A percentile compares a stretch with the other conserved stretches of the same genome.
phyloP scores from a whole-genome alignment of 1,140 invertebrate genomes.

The Diprion similis region DNA sequence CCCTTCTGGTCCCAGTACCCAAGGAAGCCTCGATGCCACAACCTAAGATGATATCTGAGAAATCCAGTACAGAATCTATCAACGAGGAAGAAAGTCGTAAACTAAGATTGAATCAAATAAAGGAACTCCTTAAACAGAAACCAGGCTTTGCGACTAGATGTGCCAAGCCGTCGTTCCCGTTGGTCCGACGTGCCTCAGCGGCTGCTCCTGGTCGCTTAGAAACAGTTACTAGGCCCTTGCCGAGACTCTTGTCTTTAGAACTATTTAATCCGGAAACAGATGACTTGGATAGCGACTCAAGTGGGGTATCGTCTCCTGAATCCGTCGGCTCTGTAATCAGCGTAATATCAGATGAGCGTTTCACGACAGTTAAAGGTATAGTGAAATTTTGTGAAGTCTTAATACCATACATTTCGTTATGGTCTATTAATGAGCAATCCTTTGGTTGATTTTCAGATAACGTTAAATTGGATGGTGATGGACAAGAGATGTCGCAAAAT shows the following conservation, averaged over 20 bases:
- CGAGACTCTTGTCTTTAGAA: conserved; percentile 79
- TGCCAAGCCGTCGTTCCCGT: conserved; percentile 61
- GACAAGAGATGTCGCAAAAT: background rate
- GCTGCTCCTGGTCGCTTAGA: conserved; percentile 60
- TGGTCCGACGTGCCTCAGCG: conserved; percentile 67
- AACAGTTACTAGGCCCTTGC: conserved; percentile 64
- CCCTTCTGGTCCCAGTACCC: conserved; percentile 22
- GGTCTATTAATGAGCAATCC: too few species aligned
- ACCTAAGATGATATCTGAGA: conserved; percentile 48
- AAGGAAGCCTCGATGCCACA: conserved; percentile 33
- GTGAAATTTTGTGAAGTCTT: background rate
- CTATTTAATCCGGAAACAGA: conserved; percentile 90
- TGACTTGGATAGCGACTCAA: conserved; percentile 88
- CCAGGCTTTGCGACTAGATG: conserved; percentile 59
- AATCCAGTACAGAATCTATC: conserved; percentile 22
- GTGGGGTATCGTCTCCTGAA: conserved; percentile 84
- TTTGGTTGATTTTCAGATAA: conserved; percentile 21
- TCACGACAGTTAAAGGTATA: conserved; percentile 33
- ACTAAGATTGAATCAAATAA: conserved; percentile 71
- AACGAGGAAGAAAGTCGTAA: conserved; percentile 59
- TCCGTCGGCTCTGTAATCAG: conserved; percentile 86
- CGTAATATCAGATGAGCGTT: conserved; percentile 59
- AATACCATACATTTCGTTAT: background rate
- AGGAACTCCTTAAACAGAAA: conserved; percentile 70
- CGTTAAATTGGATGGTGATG: conserved; percentile 18